Evolutionary conservation across 2,888 invertebrate species (phyloP).

Genomic region (Cosmia pyralina): DNA sequence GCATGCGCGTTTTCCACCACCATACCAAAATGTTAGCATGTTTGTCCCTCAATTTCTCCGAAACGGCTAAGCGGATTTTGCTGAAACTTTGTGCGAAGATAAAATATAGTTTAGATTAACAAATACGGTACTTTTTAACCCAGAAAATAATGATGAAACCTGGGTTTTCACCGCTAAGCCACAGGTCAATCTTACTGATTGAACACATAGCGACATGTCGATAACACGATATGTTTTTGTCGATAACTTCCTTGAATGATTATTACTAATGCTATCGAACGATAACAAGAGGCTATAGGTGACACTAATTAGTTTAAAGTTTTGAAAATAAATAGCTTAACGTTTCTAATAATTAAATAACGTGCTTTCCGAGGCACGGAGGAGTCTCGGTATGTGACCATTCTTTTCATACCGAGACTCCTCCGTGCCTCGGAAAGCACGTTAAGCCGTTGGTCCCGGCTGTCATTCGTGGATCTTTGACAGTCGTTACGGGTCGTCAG

Average conservation of each 20-base stretch:
- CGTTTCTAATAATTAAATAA: constrained; percentile 21
- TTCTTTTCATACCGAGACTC: too few relatives aligned
- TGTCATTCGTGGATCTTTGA: too few relatives aligned
- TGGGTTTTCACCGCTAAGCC: neutral
- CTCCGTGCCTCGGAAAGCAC: too few relatives aligned
- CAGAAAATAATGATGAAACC: neutral
- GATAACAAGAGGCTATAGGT: neutral
- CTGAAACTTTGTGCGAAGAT: neutral
- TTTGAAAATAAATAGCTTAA: constrained; percentile 34
- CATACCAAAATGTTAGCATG: neutral
- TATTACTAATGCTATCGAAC: constrained; percentile 1
- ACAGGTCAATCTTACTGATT: neutral
- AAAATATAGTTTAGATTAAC: neutral
- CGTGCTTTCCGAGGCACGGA: too few relatives aligned
- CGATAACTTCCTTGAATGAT: constrained; percentile 28
- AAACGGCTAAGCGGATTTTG: neutral
- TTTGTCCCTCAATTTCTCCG: neutral
- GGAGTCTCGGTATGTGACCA: too few relatives aligned
- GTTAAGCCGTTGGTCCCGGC: too few relatives aligned
- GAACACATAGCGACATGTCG: neutral
- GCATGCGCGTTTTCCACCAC: neutral
- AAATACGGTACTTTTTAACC: neutral
- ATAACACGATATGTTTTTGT: constrained; percentile 27
- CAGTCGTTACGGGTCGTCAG: too few relatives aligned
- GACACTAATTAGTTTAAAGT: constrained; percentile 14